Evolutionary conservation across 2,797 vertebrate species (phyloP).

Genomic region (Acrossocheilus fasciatus): DNA sequence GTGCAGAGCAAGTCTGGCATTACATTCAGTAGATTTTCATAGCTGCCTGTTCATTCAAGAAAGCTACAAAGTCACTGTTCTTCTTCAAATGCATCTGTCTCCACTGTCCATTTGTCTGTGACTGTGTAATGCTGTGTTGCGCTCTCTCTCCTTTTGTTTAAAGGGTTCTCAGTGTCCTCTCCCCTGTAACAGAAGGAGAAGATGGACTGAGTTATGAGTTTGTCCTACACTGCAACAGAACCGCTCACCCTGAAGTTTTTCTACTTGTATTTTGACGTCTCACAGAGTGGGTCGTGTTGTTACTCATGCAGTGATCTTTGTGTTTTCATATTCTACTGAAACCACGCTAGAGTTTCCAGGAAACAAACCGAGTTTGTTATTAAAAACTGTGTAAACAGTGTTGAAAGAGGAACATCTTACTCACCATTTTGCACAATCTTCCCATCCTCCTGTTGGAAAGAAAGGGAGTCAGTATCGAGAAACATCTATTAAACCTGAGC

Average conservation of each 20-base stretch:
- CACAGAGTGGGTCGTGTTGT: constrained; percentile 26
- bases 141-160: constrained; percentile 81
- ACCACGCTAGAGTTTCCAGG: background rate
- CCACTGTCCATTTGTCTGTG: constrained; percentile 39
- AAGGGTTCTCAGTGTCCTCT: constrained; percentile 78
- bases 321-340: constrained; percentile 2
- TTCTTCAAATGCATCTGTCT: constrained; percentile 40
- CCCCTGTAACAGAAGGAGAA: constrained; percentile 88
- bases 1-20: constrained; percentile 57
- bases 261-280: background rate
- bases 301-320: constrained; percentile 46
- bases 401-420: constrained; percentile 53
- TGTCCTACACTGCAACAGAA: constrained; percentile 17
- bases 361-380: constrained; percentile 21
- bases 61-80: constrained; percentile 48
- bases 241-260: background rate
- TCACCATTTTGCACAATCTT: constrained; percentile 75
- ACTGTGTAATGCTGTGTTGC: constrained; percentile 58
- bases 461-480: constrained; percentile 10
- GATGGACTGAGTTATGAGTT: constrained; percentile 75
- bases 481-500: background rate
- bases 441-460: constrained; percentile 60
- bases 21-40: constrained; percentile 43
- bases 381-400: background rate
- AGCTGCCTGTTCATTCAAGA: constrained; percentile 71